Evolutionary conservation across 2,113 vertebrate genomes (phyloP).

Genomic region (Trogon melanurus): DNA sequence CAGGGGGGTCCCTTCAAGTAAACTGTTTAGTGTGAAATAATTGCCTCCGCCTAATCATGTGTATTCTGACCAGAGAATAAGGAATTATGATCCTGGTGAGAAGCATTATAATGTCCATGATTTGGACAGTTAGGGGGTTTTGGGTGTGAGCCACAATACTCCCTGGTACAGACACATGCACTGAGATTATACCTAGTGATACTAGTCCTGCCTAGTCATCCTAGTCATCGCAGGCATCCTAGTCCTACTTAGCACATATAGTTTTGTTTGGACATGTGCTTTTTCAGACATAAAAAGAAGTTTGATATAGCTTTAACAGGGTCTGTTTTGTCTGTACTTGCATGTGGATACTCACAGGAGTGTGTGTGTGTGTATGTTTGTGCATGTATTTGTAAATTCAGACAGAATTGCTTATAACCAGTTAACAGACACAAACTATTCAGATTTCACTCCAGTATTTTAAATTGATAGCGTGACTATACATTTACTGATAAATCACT

Average conservation of each 20-base stretch:
- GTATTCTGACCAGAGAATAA: background rate
- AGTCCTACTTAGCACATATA: background rate
- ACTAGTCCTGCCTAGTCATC: too few relatives aligned
- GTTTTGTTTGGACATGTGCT: background rate
- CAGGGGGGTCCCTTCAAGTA: background rate
- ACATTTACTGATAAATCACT: background rate
- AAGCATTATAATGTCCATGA: background rate
- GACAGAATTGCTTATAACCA: background rate
- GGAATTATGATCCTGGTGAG: accelerated
- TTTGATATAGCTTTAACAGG: background rate
- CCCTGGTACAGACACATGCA: accelerated
- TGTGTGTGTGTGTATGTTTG: background rate
- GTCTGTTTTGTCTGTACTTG: background rate
- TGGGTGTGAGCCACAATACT: background rate
- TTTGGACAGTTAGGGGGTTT: background rate
- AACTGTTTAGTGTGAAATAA: background rate
- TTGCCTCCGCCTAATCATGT: background rate
- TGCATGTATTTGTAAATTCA: background rate
- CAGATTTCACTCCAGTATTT: background rate
- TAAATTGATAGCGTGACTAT: background rate
- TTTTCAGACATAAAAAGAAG: background rate
- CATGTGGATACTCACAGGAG: background rate
- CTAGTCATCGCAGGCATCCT: background rate
- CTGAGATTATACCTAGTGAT: background rate
- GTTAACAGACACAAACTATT: background rate